Evolutionary conservation across 2,113 vertebrate species (phyloP).

Genomic region (Todiramphus chloris): DNA sequence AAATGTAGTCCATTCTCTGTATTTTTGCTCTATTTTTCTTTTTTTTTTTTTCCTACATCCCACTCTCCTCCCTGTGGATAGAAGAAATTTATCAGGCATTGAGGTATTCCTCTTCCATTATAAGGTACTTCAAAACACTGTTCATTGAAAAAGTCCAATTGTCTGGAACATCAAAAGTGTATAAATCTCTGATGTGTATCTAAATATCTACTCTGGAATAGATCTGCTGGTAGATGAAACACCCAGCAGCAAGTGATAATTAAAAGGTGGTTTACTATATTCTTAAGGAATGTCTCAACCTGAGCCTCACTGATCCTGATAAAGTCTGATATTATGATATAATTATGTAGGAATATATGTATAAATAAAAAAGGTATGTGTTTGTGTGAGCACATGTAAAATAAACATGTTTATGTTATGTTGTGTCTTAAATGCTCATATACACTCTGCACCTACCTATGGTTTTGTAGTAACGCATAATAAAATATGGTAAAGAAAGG

Average conservation of each 20-base stretch:
- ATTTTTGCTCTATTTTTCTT: neutral
- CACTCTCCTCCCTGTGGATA: neutral
- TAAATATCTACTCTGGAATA: neutral
- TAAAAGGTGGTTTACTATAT: neutral
- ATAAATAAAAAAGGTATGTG: neutral
- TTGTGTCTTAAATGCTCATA: neutral
- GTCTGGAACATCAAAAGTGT: neutral
- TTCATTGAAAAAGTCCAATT: neutral
- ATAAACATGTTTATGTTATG: neutral
- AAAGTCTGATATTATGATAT: neutral
- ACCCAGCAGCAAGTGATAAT: neutral
- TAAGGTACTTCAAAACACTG: neutral
- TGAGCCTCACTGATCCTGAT: neutral
- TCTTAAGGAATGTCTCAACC: neutral
- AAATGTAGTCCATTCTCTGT: neutral
- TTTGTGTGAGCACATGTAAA: neutral
- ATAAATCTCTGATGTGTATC: neutral
- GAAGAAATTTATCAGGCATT: neutral
- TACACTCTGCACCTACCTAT: neutral
- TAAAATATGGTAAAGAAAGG: neutral
- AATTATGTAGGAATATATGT: neutral
- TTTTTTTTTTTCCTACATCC: neutral
- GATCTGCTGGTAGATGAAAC: neutral
- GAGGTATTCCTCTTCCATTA: neutral
- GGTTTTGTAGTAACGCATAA: neutral